phyloP scores from a whole-genome alignment of 2,797 vertebrate species.

The Amphiprion clarkii region DNA sequence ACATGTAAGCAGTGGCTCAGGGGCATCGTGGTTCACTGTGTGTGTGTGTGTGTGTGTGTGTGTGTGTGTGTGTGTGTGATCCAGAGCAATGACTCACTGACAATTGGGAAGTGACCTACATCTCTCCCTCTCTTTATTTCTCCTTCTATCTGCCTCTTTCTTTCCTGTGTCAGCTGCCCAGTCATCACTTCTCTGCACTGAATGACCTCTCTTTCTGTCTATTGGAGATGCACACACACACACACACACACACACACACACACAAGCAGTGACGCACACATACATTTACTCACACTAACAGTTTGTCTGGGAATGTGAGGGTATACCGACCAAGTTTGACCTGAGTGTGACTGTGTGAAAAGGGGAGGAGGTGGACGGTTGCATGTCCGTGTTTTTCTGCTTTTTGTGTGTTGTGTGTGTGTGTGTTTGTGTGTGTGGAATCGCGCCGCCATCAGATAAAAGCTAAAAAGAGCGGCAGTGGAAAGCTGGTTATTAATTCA shows the following conservation, averaged over 20 bases:
- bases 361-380: constrained; percentile 32
- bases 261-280: constrained; percentile 3
- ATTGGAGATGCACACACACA: constrained; percentile 26
- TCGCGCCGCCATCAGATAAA: constrained; percentile 12
- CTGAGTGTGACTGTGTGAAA: constrained; percentile 61
- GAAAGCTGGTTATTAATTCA: constrained; percentile 48
- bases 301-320: constrained; percentile 75
- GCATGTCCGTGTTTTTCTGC: constrained; percentile 33
- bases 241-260: not conserved
- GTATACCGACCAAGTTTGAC: constrained; percentile 66
- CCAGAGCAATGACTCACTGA: constrained; percentile 78
- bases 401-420: not conserved
- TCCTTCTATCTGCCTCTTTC: constrained; percentile 74
- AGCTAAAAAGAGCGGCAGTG: constrained; percentile 18
- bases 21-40: constrained; percentile 26
- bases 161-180: constrained; percentile 79
- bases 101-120: constrained; percentile 81
- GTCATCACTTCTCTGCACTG: constrained; percentile 77
- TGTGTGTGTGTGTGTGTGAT: constrained; percentile 53
- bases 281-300: constrained; percentile 47
- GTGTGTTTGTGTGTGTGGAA: constrained; percentile 5
- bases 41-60: constrained; percentile 32
- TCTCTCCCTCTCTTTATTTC: constrained; percentile 70
- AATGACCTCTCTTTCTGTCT: constrained; percentile 72
- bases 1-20: constrained; percentile 31